These are phyloP conservation scores for Aproaerema taeniolella DNA, from an alignment of 2,888 invertebrate genomes.

Conservation along the genomic window DNA sequence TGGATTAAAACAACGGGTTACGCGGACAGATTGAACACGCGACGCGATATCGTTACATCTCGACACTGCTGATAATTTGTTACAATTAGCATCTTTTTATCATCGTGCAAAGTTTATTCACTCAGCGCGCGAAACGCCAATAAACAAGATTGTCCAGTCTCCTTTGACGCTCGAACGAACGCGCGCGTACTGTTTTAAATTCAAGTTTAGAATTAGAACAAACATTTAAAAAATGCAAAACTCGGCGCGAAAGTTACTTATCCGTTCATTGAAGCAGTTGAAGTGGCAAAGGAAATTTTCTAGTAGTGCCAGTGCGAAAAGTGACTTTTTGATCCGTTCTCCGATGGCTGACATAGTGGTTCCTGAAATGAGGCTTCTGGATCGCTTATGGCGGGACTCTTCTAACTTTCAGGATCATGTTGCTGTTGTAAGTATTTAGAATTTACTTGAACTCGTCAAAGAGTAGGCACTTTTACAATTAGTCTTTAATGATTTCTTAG, in stretches of 20 bases:
- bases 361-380: slow-evolving; percentile 48
- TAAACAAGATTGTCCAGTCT: slow-evolving; percentile 34
- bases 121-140: slow-evolving; percentile 5
- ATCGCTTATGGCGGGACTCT: slow-evolving; percentile 49
- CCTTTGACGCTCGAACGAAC: slow-evolving; percentile 24
- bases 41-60: background rate
- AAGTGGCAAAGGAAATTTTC: slow-evolving; percentile 51
- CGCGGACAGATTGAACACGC: background rate
- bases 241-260: slow-evolving; percentile 50
- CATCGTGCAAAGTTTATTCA: slow-evolving; percentile 24
- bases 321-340: slow-evolving; percentile 52
- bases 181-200: too few relatives aligned
- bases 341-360: slow-evolving; percentile 46
- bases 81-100: slow-evolving; percentile 16
- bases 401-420: slow-evolving; percentile 46
- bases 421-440: slow-evolving; percentile 50
- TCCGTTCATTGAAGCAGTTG: slow-evolving; percentile 50
- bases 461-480: too few relatives aligned
- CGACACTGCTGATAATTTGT: background rate
- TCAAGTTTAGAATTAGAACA: too few relatives aligned
- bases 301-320: slow-evolving; percentile 36
- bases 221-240: slow-evolving; percentile 28
- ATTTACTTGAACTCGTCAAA: slow-evolving; percentile 1
- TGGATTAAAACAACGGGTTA: too few relatives aligned
- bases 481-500: too few relatives aligned